Evolutionary conservation across 2,113 vertebrate genomes (phyloP).

Genomic region (Lophochroa leadbeateri): DNA sequence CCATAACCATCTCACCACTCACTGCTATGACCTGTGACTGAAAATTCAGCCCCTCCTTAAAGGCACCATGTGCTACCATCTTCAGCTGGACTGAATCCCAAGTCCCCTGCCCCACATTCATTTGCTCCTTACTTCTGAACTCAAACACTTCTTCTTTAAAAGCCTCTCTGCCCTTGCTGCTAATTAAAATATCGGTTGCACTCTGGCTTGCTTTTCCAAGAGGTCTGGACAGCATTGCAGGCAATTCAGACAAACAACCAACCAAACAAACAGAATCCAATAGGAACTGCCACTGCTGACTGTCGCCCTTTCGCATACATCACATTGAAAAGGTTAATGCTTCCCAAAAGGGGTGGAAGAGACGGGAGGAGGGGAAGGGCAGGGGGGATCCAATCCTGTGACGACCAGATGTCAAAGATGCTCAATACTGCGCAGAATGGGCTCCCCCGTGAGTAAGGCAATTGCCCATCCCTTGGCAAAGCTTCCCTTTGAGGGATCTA

Average conservation of each 20-base stretch:
- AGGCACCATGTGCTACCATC: background rate
- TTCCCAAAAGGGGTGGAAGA: slow-evolving; percentile 54
- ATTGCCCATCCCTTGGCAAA: slow-evolving; percentile 53
- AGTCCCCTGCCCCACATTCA: background rate
- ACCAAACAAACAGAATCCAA: slow-evolving; percentile 53
- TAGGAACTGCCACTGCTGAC: slow-evolving; percentile 65
- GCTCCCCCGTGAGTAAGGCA: background rate
- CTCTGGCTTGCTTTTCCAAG: slow-evolving; percentile 50
- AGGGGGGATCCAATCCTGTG: background rate
- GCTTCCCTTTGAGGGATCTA: slow-evolving; percentile 51
- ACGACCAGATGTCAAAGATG: slow-evolving; percentile 48
- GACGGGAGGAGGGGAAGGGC: background rate
- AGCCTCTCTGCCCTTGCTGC: background rate
- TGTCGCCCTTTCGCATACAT: slow-evolving; percentile 63
- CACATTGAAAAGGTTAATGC: slow-evolving; percentile 70
- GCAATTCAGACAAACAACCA: slow-evolving; percentile 57
- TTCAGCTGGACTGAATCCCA: background rate
- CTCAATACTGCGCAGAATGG: background rate
- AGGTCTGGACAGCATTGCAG: slow-evolving; percentile 44
- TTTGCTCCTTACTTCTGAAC: background rate
- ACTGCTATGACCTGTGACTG: background rate
- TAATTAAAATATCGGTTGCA: slow-evolving; percentile 44
- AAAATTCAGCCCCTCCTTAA: background rate
- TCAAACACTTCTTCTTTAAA: background rate
- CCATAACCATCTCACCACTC: background rate